These are phyloP conservation scores for Poeciliopsis infans DNA, from an alignment of 2,797 vertebrate species.

Conservation along the genomic window DNA sequence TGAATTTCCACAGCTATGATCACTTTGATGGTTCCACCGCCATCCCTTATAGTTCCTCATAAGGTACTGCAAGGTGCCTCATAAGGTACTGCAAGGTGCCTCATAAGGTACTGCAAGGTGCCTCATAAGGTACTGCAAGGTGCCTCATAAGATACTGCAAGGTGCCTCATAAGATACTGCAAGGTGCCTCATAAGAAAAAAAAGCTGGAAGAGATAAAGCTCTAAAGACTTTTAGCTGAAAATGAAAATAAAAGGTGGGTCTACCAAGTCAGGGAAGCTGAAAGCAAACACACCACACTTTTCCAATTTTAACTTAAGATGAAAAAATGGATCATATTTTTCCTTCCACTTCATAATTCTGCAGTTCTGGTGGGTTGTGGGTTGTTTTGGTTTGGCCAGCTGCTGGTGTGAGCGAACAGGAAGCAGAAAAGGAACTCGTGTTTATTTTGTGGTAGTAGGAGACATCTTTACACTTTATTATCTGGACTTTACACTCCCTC, in stretches of 20 bases:
- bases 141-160: no score
- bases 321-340: not conserved
- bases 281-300: not conserved
- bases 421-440: constrained; percentile 23
- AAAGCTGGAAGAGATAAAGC: not conserved
- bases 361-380: not conserved
- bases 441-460: constrained; percentile 68
- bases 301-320: not conserved
- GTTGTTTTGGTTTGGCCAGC: constrained; percentile 19
- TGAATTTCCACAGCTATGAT: not conserved
- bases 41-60: no score
- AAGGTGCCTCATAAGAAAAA: not conserved
- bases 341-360: not conserved
- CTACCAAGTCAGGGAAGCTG: not conserved
- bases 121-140: no score
- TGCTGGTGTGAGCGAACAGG: not conserved
- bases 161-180: no score
- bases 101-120: no score
- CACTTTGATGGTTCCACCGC: no score
- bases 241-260: not conserved
- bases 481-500: constrained; percentile 3
- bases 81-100: no score
- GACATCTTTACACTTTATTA: constrained; percentile 48
- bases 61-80: not conserved
- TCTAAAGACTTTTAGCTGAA: not conserved